These are phyloP conservation scores for Drosophila setifemur DNA, from an alignment of 1,140 invertebrate genomes.

Conservation along the genomic window DNA sequence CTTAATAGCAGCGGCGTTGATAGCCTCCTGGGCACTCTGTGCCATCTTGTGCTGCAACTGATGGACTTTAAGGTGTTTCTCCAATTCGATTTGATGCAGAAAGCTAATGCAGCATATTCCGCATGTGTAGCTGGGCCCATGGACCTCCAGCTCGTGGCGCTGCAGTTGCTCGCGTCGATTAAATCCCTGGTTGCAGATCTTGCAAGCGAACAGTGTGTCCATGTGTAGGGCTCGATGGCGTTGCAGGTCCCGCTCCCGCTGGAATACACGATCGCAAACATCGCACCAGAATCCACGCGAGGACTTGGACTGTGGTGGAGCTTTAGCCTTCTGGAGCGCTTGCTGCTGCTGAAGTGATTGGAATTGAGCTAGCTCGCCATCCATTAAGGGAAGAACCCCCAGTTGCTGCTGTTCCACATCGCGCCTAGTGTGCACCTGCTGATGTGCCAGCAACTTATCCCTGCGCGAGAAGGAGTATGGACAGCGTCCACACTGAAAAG, in stretches of 20 bases:
- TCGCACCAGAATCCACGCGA: slow-evolving; percentile 83
- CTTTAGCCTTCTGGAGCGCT: slow-evolving; percentile 9
- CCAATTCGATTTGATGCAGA: slow-evolving; percentile 84
- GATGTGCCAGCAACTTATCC: slow-evolving; percentile 86
- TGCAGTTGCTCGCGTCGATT: slow-evolving; percentile 87
- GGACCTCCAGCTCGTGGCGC: slow-evolving; percentile 85
- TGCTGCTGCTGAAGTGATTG: slow-evolving; percentile 25
- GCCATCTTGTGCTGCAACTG: slow-evolving; percentile 69
- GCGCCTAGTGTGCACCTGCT: slow-evolving; percentile 83
- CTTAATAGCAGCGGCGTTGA: slow-evolving; percentile 31
- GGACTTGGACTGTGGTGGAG: slow-evolving; percentile 12
- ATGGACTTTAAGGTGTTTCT: slow-evolving; percentile 85
- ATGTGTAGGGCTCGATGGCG: slow-evolving; percentile 86
- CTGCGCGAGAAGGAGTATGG: slow-evolving; percentile 86
- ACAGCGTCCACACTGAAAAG: slow-evolving; percentile 87
- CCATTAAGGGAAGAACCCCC: background rate
- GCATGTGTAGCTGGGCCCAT: slow-evolving; percentile 84
- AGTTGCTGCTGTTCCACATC: slow-evolving; percentile 60
- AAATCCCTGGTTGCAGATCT: slow-evolving; percentile 86
- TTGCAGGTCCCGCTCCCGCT: slow-evolving; percentile 86
- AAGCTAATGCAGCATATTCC: slow-evolving; percentile 84
- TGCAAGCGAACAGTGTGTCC: slow-evolving; percentile 86
- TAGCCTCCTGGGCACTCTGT: slow-evolving; percentile 60
- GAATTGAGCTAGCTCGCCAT: slow-evolving; percentile 62
- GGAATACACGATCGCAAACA: slow-evolving; percentile 86